Base-by-base conservation (phyloP, 1,140 invertebrate species). In the Drosophila jambulina region DNA sequence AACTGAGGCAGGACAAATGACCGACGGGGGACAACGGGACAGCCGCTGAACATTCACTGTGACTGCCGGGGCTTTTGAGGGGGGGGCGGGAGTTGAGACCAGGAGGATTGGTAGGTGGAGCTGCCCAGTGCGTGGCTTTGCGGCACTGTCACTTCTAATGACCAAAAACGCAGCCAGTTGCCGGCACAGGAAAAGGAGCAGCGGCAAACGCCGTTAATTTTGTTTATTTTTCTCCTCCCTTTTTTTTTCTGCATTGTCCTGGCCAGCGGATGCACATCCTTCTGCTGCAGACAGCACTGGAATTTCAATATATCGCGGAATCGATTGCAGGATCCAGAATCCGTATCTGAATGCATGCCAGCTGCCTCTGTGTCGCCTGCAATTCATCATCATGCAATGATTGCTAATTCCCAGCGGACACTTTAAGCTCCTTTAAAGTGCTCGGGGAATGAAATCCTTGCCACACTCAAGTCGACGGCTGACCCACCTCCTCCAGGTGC, bases 91-190 rank as follows among this genome's bases (percentile, higher is more conserved):
- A 8, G 17, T 46, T 46, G 4, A 13, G 6, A n/a, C 12, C 43
- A 21, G 25, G 2, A 29, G 17, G n/a, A 19, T 19, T 32, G 49
- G 49, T 51, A 15, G 49, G 27, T 19, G 49, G 48, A 51, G 25
- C 48, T 13, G 27, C 38, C 67, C 63, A 34, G 61, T 63, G 62
- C 75, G 75, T 61, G 84, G 84, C 63, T 78, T 77, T 80, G 83
- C 71, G 71, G 84, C 85, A 49, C 68, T 78, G 84, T 80, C 83
- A 80, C 83, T 87, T 82, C 83, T 79, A 87, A 86, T 82, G 82
- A 82, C 72, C 83, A 67, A 78, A 76, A 67, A 61, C 65, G 62
- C 53, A 56, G 34, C 12, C 34, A 36, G 32, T 34, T 34, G 32
- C 12, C 32, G 10, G 40, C 46, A 25, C 45, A 45, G 68, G 40